Conservation (phyloP, 2,797 vertebrate species). For the Sorex maritimensis region DNA sequence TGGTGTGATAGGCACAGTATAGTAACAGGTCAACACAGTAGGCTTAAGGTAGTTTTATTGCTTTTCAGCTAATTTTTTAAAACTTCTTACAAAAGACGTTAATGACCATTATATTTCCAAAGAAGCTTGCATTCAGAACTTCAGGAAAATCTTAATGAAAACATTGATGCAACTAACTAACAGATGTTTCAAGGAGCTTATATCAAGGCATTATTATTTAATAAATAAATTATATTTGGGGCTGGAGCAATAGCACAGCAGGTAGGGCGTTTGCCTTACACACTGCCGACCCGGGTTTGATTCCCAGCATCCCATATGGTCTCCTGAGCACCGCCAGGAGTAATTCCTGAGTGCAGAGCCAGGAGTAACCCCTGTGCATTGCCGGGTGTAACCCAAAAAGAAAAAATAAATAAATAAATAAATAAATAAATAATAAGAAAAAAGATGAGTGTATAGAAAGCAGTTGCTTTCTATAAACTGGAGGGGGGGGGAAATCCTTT, state of each 20-base stretch:
- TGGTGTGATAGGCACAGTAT: slow-evolving; percentile 46
- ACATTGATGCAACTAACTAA: slow-evolving; percentile 28
- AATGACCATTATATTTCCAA: slow-evolving; percentile 35
- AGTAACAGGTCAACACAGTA: neutral
- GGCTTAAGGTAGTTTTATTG: neutral
- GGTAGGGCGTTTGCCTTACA: too few relatives aligned
- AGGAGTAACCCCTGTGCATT: too few relatives aligned
- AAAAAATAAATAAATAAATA: neutral
- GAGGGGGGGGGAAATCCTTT: too few relatives aligned
- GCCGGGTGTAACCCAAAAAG: too few relatives aligned
- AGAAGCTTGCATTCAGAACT: slow-evolving; percentile 5
- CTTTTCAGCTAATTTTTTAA: neutral
- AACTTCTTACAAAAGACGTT: slow-evolving; percentile 9
- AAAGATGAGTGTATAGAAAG: neutral
- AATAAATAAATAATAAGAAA: neutral
- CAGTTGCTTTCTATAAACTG: neutral
- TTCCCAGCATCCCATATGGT: too few relatives aligned
- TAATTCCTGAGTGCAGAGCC: too few relatives aligned
- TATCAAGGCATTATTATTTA: neutral
- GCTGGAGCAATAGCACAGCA: too few relatives aligned
- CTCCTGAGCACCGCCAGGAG: too few relatives aligned
- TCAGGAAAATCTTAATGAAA: slow-evolving; percentile 17
- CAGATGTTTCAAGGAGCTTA: slow-evolving; percentile 43
- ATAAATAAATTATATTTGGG: neutral
- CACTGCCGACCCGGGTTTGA: too few relatives aligned